Base-by-base conservation (phyloP, 2,888 invertebrate species). In the Patella ulyssiponensis region DNA sequence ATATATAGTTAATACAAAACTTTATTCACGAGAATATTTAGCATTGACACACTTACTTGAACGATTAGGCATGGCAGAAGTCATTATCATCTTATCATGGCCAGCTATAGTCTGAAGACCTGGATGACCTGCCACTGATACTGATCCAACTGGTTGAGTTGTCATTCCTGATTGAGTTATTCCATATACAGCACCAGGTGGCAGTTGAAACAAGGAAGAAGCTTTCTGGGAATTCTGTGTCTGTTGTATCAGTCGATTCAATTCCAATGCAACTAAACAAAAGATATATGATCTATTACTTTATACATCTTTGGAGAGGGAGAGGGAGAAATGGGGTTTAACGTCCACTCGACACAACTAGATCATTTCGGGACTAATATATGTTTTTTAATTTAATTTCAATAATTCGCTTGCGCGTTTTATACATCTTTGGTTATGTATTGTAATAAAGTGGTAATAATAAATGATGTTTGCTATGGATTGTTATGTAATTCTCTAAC, bases 241-340 rank as follows among this genome's bases (percentile, higher is more conserved):
- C 76, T 84, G 83, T 51, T 87, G 86, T 27, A 88, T 84, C 75
- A 86, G 84, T 20, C 83, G 80, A 72, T 87, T 88, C 76, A 88
- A 74, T 69, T 87, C 86, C 51, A 88, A 77, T 44, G 88, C 88
- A 79, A 86, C 88, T 88, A 82, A n/a, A 82, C 81, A 54, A 51
- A 70, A 33, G 44, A 44, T 44, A 44, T 44, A 9, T 44, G 44
- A 44, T 44, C 44, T 9, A 0, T 44, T 44, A 44, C 7, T 44
- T 44, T 44, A 44, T 44, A 44, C 44, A 44, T 44, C 9, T 44
- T 9, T 44, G 7, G 44, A n/a, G n/a, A n/a, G n/a, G n/a, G n/a
- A n/a, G n/a, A n/a, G n/a, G n/a, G n/a, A n/a, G n/a, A n/a, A n/a
- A n/a, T n/a, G n/a, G n/a, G n/a, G n/a, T n/a, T n/a, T n/a, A n/a